These are phyloP conservation scores for Phrixothrix hirtus DNA, from an alignment of 2,888 invertebrate species.

Conservation along the genomic window DNA sequence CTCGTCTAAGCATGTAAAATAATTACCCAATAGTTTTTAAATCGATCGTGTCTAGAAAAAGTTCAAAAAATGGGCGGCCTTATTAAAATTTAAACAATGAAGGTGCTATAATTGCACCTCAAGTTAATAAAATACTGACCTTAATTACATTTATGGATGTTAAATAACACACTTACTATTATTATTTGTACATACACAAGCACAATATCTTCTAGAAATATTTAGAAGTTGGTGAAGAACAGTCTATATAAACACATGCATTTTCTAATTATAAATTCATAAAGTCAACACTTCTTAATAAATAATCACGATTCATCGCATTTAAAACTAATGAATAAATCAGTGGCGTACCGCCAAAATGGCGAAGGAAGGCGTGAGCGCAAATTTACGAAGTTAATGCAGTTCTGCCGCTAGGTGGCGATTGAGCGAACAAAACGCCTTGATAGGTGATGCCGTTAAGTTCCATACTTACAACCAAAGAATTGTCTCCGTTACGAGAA, in stretches of 20 bases:
- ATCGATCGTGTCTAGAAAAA: too few species aligned
- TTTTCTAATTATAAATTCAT: slow-evolving; percentile 11
- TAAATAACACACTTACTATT: slow-evolving; percentile 1
- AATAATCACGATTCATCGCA: slow-evolving; percentile 12
- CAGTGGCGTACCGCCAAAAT: neutral
- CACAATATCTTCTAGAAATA: slow-evolving; percentile 14
- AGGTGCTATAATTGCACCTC: neutral
- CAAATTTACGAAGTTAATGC: slow-evolving; percentile 38
- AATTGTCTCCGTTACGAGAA: slow-evolving; percentile 81
- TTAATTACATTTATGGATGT: slow-evolving; percentile 5
- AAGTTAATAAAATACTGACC: slow-evolving; percentile 19
- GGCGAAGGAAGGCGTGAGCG: too few species aligned
- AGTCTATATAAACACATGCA: slow-evolving; percentile 18
- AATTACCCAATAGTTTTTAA: too few species aligned
- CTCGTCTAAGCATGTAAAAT: neutral
- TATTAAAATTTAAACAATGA: too few species aligned
- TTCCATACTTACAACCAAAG: slow-evolving; percentile 93
- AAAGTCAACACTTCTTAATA: slow-evolving; percentile 18
- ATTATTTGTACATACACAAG: slow-evolving; percentile 18
- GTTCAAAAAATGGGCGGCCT: too few species aligned
- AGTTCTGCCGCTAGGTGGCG: slow-evolving; percentile 44
- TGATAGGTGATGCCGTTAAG: slow-evolving; percentile 94
- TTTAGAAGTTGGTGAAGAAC: slow-evolving; percentile 6
- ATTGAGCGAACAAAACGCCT: slow-evolving; percentile 80
- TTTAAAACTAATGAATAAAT: neutral